Evolutionary conservation across 2,113 vertebrate species (phyloP).

Genomic region (Pampusana beccarii): DNA sequence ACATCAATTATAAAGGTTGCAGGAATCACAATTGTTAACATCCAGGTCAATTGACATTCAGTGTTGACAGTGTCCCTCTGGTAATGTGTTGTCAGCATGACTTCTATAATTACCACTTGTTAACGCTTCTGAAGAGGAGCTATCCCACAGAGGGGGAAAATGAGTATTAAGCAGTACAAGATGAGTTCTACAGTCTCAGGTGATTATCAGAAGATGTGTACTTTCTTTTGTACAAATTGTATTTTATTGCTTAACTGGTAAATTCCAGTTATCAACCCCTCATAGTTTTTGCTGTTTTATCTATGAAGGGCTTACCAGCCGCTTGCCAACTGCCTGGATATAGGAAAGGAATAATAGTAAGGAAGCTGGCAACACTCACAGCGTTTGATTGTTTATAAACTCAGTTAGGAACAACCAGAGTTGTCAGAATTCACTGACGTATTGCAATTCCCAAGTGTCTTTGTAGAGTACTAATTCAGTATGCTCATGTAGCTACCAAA

Average conservation of each 20-base stretch:
- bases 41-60: background rate
- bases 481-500: background rate
- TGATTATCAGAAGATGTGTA: background rate
- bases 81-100: background rate
- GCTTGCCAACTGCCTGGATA: background rate
- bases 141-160: background rate
- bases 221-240: background rate
- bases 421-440: background rate
- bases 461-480: background rate
- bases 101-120: background rate
- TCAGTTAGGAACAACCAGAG: background rate
- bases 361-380: background rate
- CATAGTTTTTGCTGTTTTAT: background rate
- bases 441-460: background rate
- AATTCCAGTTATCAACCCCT: background rate
- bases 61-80: background rate
- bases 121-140: conserved; percentile 11
- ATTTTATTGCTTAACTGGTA: background rate
- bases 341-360: background rate
- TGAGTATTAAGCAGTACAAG: background rate
- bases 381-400: background rate
- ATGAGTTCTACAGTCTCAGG: background rate
- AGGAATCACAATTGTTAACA: background rate
- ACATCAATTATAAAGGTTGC: background rate
- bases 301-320: background rate